Conservation (phyloP, 2,113 vertebrate genomes). For the Prochilodus magdalenae region DNA sequence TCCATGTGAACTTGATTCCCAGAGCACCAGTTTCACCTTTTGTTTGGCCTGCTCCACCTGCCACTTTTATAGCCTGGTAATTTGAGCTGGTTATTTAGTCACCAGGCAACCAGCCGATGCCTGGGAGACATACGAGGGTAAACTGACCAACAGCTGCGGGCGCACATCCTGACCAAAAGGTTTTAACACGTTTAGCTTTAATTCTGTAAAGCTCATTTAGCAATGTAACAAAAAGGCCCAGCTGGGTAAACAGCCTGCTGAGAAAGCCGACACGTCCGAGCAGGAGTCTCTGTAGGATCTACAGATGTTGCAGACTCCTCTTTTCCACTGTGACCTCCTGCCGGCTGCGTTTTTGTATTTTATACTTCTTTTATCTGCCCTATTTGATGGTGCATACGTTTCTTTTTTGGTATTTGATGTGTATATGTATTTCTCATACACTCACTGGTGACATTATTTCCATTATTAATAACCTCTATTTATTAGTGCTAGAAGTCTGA, state of each 20-base stretch:
- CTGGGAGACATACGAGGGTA: background rate
- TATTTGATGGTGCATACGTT: no score
- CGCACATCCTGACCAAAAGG: conserved; percentile 11
- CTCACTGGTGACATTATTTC: no score
- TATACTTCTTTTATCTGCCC: no score
- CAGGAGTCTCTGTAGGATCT: background rate
- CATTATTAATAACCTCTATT: no score
- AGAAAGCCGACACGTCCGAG: background rate
- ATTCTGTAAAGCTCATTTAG: background rate
- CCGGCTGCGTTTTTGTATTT: no score
- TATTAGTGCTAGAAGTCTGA: no score
- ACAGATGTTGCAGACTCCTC: background rate
- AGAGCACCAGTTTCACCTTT: conserved; percentile 43
- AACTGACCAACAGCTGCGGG: conserved; percentile 24
- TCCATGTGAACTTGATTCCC: conserved; percentile 34
- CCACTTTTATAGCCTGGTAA: conserved; percentile 54
- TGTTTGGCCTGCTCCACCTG: conserved; percentile 51
- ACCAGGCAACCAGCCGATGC: conserved; percentile 65
- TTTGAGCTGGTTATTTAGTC: conserved; percentile 60
- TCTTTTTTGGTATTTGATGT: no score
- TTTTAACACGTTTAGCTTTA: background rate
- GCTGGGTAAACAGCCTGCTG: conserved; percentile 11
- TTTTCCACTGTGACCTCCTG: no score
- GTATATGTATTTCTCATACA: no score
- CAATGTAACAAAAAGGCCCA: background rate